Evolutionary conservation across 1,140 invertebrate species (phyloP).

Genomic region (Achroia grisella): DNA sequence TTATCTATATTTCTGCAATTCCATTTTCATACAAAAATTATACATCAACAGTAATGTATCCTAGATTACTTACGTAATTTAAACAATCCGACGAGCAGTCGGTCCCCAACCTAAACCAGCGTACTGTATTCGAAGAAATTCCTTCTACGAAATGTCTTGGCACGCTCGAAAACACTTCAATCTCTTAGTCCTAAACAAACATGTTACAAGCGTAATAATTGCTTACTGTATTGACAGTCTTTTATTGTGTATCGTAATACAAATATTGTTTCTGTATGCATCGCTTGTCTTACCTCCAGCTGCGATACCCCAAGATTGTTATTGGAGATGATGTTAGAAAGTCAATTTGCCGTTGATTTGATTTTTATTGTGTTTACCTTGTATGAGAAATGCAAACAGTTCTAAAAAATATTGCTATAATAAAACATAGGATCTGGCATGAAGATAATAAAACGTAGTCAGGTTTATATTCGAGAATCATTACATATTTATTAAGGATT

Average conservation of each 20-base stretch:
- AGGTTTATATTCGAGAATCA: neutral
- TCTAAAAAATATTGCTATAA: neutral
- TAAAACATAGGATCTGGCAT: neutral
- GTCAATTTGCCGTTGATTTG: conserved; percentile 58
- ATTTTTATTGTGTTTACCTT: conserved; percentile 40
- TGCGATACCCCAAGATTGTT: conserved; percentile 25
- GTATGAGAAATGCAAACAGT: conserved; percentile 5
- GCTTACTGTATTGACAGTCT: conserved; percentile 65
- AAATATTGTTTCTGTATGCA: conserved; percentile 68
- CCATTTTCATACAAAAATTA: too few species aligned
- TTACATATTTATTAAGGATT: neutral
- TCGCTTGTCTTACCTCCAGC: conserved; percentile 61
- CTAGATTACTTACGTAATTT: too few species aligned
- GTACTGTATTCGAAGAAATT: conserved; percentile 46
- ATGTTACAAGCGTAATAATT: conserved; percentile 70
- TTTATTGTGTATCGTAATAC: conserved; percentile 69
- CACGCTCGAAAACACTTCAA: conserved; percentile 68
- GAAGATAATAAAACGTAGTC: neutral
- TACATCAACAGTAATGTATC: too few species aligned
- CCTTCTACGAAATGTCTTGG: conserved; percentile 60
- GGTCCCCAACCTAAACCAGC: conserved; percentile 5
- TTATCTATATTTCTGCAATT: too few species aligned
- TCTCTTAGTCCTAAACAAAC: conserved; percentile 71
- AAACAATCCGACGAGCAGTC: neutral
- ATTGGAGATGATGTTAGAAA: conserved; percentile 24